A percentile compares a stretch with the other conserved stretches of the same genome.
phyloP scores from a whole-genome alignment of 2,113 vertebrate genomes.

The Gallinago media region DNA sequence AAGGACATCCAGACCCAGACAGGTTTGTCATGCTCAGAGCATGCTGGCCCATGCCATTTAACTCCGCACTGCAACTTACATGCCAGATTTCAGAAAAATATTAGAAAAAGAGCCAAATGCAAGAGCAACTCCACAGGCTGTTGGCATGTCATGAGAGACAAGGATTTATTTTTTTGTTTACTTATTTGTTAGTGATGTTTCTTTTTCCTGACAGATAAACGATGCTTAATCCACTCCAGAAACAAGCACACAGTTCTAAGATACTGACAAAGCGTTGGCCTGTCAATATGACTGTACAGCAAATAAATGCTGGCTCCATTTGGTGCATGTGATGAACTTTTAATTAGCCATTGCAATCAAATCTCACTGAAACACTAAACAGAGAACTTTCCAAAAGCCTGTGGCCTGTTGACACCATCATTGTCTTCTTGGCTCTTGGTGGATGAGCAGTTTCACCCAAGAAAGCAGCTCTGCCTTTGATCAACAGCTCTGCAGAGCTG shows the following conservation, averaged over 20 bases:
- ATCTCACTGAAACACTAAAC: not conserved
- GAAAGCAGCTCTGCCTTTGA: not conserved
- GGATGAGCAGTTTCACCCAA: not conserved
- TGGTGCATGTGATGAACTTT: not conserved
- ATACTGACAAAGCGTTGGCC: not conserved
- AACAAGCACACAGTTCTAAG: not conserved
- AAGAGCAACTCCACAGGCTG: not conserved
- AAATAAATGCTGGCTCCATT: not conserved
- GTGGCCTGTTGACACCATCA: not conserved
- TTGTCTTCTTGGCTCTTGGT: not conserved
- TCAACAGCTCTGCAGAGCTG: rapidly evolving
- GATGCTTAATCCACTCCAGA: not conserved
- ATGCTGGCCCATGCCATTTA: rapidly evolving
- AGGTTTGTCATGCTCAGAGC: rapidly evolving
- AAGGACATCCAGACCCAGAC: not conserved
- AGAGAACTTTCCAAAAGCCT: not conserved
- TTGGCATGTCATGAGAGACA: not conserved
- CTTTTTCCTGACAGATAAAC: not conserved
- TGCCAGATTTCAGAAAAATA: not conserved
- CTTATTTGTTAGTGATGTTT: not conserved
- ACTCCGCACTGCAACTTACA: not conserved
- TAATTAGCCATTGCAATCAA: constrained; percentile 15
- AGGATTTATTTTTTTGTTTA: not conserved
- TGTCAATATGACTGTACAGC: not conserved
- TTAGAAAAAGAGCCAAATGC: not conserved